Evolutionary conservation across 2,797 vertebrate species (phyloP).

Genomic region (Xerus rutilus): DNA sequence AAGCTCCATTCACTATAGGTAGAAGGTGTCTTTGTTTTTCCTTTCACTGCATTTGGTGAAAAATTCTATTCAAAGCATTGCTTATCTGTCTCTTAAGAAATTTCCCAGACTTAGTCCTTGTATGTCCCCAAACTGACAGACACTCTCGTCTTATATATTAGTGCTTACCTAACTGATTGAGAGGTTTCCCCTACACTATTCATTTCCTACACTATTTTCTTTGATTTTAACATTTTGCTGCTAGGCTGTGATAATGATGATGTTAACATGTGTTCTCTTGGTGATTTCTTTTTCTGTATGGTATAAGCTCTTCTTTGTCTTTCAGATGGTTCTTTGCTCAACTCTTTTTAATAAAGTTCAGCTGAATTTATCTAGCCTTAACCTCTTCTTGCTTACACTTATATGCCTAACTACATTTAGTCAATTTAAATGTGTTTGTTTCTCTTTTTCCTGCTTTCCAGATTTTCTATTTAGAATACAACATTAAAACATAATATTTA

Average conservation of each 20-base stretch:
- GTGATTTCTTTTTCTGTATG: neutral
- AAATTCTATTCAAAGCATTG: neutral
- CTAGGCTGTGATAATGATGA: neutral
- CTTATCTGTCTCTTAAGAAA: neutral
- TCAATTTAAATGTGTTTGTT: slow-evolving; percentile 17
- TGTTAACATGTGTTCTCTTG: neutral
- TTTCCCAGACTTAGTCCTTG: neutral
- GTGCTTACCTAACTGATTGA: neutral
- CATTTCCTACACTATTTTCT: neutral
- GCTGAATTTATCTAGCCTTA: neutral
- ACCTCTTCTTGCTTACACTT: neutral
- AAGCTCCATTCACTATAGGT: neutral
- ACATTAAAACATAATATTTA: neutral
- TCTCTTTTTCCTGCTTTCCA: neutral
- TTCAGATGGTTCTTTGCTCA: neutral
- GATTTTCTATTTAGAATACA: neutral
- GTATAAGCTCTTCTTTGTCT: neutral
- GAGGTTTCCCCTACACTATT: neutral
- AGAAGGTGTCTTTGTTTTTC: neutral
- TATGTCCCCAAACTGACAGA: neutral
- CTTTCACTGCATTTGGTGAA: neutral
- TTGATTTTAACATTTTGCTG: neutral
- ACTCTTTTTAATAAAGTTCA: neutral
- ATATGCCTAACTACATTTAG: neutral
- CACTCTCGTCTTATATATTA: neutral